phyloP scores from a whole-genome alignment of 2,888 invertebrate genomes.

The Azorinus chamasolen region DNA sequence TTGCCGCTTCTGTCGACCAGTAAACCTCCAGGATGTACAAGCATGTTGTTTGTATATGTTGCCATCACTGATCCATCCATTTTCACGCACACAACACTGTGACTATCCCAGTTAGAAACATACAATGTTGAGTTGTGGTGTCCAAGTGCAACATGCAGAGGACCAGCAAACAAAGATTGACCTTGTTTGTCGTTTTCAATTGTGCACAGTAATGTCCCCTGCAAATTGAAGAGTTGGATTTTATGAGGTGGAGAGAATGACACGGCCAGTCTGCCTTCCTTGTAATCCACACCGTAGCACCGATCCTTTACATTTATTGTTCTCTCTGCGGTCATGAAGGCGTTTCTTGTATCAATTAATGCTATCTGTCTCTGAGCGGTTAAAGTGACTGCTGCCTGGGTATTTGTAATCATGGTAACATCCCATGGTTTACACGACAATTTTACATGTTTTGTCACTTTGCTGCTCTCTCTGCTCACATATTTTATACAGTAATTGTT shows the following conservation, averaged over 20 bases:
- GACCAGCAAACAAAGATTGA: neutral
- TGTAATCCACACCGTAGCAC: no score
- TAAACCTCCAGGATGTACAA: neutral
- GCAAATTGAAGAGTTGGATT: neutral
- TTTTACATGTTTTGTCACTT: no score
- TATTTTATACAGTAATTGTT: slow-evolving; percentile 1
- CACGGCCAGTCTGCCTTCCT: no score
- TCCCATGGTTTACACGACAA: no score
- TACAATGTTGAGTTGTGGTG: neutral
- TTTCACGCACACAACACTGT: no score
- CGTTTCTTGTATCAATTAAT: no score
- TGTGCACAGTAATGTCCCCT: neutral
- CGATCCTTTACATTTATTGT: no score
- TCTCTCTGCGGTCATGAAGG: no score
- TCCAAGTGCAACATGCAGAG: neutral
- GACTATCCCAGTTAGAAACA: neutral
- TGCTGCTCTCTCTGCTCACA: neutral
- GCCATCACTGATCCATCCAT: neutral
- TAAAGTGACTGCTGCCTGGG: no score
- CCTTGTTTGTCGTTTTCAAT: neutral
- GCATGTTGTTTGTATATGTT: neutral
- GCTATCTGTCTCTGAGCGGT: no score
- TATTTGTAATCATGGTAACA: no score
- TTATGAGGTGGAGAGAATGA: neutral
- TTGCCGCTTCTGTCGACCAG: neutral